Base-by-base conservation (phyloP, 2,888 invertebrate species). In the Stratiomys singularior region DNA sequence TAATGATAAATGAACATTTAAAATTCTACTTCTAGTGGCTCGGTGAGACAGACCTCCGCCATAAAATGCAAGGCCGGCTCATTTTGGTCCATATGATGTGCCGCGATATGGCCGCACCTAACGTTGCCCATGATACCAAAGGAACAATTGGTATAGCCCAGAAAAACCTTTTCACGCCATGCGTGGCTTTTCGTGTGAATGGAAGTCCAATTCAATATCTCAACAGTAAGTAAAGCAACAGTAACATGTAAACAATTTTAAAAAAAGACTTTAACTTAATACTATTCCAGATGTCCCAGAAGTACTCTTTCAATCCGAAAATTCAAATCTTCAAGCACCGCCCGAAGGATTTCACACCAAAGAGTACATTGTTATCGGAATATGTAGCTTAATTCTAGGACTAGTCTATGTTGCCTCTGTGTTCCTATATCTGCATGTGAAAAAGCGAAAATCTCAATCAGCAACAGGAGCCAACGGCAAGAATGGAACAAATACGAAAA, bases 331-430 rank as follows among this genome's bases (percentile, higher is more conserved):
- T 79, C 85, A 88, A n/a, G 85, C 88, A 64, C 87, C 87, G 11
- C 88, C 90, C 37, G 89, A 90, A 66, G 92, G 93, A 64, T 89
- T 95, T 78, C 91, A 92, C 27, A 89, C 92, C 15, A 90, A 92
- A 11, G 95, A 96, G 87, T 95, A 95, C 83, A 90, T 95, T 23
- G 94, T 94, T 0, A 95, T 96, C 78, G 96, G 94, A 37, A 90
- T 95, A 66, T 94, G 94, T 82, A 94, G 95, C 21, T 89, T 96
- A 21, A 88, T 96, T n/a, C 88, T 96, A n/a, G 95, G 95, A 0
- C 89, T 96, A 44, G 93, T 96, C 82, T 96, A 96, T 86, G 93
- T 96, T 21, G 93, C 94, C 0, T 95, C 95, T 4, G 94, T 96
- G 25, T 93, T 95, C 79, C 89, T 96, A 15, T 96, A 95, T 84